These are phyloP conservation scores for Carassius carassius DNA, from an alignment of 2,113 vertebrate species.

Conservation along the genomic window DNA sequence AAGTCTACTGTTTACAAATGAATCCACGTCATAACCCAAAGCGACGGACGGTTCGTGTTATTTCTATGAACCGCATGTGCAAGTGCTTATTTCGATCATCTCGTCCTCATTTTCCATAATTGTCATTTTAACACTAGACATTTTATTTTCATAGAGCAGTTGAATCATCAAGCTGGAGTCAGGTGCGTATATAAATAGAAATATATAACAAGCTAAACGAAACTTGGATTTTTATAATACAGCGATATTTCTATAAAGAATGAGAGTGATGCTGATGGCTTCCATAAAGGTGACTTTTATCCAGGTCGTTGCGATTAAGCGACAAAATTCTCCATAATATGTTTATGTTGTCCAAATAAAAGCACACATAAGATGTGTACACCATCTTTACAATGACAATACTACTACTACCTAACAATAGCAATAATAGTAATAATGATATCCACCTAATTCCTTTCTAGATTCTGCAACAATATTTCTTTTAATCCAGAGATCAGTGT, in stretches of 20 bases:
- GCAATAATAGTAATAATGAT: conserved; percentile 41
- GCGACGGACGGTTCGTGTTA: neutral
- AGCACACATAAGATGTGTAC: neutral
- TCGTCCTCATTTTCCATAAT: conserved; percentile 7
- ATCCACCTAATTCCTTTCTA: conserved; percentile 37
- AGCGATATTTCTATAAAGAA: conserved; percentile 46
- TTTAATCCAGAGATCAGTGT: conserved; percentile 23
- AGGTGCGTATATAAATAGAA: neutral
- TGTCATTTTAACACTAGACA: conserved; percentile 10
- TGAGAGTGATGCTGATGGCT: conserved; percentile 12
- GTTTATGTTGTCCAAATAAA: conserved; percentile 43
- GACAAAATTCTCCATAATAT: conserved; percentile 52
- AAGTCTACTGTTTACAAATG: neutral
- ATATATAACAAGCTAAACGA: neutral
- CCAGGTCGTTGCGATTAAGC: conserved; percentile 38
- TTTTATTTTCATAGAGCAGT: neutral
- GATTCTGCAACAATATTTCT: neutral
- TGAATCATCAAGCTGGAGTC: neutral
- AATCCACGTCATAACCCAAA: neutral
- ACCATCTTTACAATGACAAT: conserved; percentile 22
- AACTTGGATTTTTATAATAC: neutral
- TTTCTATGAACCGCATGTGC: conserved; percentile 15
- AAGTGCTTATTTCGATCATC: conserved; percentile 10
- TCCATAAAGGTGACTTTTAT: conserved; percentile 50
- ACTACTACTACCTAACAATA: conserved; percentile 20